Percentiles rank a stretch among this genome's conserved stretches.
phyloP scores from a whole-genome alignment of 2,888 invertebrate genomes.

The Drosophila koepferae region DNA sequence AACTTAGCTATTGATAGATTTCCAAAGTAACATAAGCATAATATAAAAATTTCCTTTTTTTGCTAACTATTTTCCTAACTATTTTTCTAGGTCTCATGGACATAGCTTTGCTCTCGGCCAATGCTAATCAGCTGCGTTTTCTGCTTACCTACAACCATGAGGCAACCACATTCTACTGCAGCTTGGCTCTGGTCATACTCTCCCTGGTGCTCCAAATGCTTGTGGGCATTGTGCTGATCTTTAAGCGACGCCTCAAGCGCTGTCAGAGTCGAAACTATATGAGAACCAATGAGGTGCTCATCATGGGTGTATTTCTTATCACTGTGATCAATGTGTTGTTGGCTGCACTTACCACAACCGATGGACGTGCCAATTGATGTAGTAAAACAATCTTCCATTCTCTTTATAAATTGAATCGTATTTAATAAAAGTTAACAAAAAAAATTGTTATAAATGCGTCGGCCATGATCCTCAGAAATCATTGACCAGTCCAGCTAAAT shows the following conservation, averaged over 20 bases:
- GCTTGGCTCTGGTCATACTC: conserved; percentile 86
- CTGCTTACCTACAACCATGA: conserved; percentile 87
- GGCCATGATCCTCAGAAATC: conserved; percentile 23
- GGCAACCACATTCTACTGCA: conserved; percentile 87
- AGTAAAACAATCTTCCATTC: conserved; percentile 21
- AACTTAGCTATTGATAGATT: too few relatives aligned
- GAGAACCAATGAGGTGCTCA: conserved; percentile 88
- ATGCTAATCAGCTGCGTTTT: conserved; percentile 89
- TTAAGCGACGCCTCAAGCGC: conserved; percentile 85
- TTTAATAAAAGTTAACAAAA: conserved; percentile 72
- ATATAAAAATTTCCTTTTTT: neutral
- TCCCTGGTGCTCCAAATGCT: conserved; percentile 88
- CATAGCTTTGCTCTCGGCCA: conserved; percentile 89
- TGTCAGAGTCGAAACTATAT: conserved; percentile 83
- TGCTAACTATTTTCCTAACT: too few relatives aligned
- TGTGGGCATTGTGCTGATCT: conserved; percentile 88
- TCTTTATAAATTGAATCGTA: conserved; percentile 55
- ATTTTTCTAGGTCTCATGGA: conserved; percentile 89
- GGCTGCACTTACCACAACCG: conserved; percentile 85
- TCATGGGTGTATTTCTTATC: conserved; percentile 88
- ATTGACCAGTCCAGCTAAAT: conserved; percentile 75
- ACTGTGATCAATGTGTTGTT: conserved; percentile 90
- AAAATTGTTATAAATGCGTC: conserved; percentile 52
- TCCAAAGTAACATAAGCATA: neutral
- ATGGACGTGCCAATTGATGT: conserved; percentile 38